Evolutionary conservation across 2,113 vertebrate species (phyloP).

Genomic region (Damaliscus lunatus): DNA sequence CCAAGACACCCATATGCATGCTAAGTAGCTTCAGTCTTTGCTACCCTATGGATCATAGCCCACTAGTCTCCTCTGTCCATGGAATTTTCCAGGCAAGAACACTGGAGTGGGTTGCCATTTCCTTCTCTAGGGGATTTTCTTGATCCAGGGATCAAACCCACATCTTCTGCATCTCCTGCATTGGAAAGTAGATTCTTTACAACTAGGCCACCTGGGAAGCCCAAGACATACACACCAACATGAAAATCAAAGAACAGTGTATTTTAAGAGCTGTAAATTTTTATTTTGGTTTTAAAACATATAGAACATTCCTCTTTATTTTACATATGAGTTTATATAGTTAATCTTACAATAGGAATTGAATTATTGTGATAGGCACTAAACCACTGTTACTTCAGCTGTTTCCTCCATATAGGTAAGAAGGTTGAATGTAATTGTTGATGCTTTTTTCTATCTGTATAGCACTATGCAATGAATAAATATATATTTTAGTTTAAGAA

Average conservation of each 20-base stretch:
- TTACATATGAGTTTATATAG: neutral
- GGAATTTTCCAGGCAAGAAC: neutral
- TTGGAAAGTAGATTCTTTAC: neutral
- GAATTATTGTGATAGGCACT: neutral
- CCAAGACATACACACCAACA: neutral
- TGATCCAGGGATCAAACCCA: neutral
- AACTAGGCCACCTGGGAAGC: neutral
- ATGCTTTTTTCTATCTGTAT: neutral
- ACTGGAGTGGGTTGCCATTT: neutral
- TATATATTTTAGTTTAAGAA: neutral
- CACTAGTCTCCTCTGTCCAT: neutral
- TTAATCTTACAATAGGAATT: neutral
- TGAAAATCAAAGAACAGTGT: neutral
- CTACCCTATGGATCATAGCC: neutral
- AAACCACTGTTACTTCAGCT: neutral
- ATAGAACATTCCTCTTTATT: neutral
- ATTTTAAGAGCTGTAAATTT: neutral
- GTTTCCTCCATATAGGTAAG: neutral
- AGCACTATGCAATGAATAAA: neutral
- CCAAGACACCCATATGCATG: neutral
- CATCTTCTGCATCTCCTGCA: neutral
- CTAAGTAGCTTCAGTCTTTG: neutral
- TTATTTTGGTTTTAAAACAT: neutral
- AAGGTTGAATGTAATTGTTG: neutral
- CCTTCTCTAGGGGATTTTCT: neutral